These are phyloP conservation scores for Ennomos quercinarius DNA, from an alignment of 2,888 invertebrate species.

Conservation along the genomic window DNA sequence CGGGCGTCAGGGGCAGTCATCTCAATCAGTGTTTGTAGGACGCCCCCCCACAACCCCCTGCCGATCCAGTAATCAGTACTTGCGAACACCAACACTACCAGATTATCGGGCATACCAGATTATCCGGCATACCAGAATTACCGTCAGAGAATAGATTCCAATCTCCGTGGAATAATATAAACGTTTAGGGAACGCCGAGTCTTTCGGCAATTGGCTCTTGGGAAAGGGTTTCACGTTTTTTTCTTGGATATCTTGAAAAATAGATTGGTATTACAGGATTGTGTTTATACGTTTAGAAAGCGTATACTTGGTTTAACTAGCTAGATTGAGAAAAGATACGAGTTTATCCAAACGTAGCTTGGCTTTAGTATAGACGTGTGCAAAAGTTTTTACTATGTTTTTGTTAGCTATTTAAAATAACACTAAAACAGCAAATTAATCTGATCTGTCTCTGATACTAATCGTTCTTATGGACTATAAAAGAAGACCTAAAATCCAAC, in stretches of 20 bases:
- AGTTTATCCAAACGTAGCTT: neutral
- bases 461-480: too few species aligned
- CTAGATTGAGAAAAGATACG: neutral
- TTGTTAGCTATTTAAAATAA: too few species aligned
- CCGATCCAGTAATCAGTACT: conserved; percentile 61
- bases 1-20: conserved; percentile 68
- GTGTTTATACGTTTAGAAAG: conserved; percentile 11
- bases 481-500: too few species aligned
- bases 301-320: conserved; percentile 4
- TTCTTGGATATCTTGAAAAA: conserved; percentile 15
- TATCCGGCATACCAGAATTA: conserved; percentile 28
- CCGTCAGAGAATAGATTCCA: conserved; percentile 29
- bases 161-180: conserved; percentile 34
- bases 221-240: conserved; percentile 21
- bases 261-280: conserved; percentile 12
- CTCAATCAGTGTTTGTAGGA: conserved; percentile 69
- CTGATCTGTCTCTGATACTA: too few species aligned
- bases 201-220: conserved; percentile 24
- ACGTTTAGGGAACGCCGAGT: conserved; percentile 18
- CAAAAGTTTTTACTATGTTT: too few species aligned
- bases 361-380: too few species aligned
- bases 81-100: conserved; percentile 36
- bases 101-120: conserved; percentile 32
- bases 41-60: conserved; percentile 43
- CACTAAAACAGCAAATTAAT: too few species aligned